These are phyloP conservation scores for Physeter macrocephalus DNA, from an alignment of 2,113 vertebrate genomes.

Conservation along the genomic window DNA sequence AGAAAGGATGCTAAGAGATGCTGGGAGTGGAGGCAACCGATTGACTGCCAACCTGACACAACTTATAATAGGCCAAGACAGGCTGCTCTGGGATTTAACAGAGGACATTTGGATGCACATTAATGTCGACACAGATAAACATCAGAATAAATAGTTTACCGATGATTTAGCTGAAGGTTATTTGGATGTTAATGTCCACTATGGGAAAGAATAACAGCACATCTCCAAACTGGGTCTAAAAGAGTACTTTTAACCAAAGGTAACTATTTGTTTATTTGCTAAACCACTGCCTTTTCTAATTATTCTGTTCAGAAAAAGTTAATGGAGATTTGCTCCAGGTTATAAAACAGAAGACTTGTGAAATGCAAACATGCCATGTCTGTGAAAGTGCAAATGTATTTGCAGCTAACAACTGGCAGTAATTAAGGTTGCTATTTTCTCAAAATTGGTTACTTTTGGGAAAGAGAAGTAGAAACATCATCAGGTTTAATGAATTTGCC, in stretches of 20 bases:
- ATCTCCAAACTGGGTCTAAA: background rate
- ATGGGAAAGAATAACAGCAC: background rate
- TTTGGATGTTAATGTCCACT: background rate
- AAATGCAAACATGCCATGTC: conserved; percentile 5
- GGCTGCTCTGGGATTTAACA: background rate
- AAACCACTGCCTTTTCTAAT: conserved; percentile 34
- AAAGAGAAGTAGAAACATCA: background rate
- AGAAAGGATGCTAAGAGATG: background rate
- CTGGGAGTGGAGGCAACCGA: background rate
- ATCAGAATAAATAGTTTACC: background rate
- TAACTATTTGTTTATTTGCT: conserved; percentile 33
- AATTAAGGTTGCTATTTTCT: background rate
- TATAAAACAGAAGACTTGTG: conserved; percentile 35
- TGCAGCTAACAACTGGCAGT: background rate
- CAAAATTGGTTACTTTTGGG: conserved; percentile 10
- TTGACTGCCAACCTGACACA: background rate
- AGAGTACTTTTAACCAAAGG: conserved; percentile 20
- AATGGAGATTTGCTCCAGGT: background rate
- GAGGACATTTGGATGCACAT: background rate
- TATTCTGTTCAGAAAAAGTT: conserved; percentile 36
- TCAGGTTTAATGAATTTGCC: background rate
- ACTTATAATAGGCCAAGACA: no score
- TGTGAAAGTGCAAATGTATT: background rate
- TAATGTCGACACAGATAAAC: background rate
- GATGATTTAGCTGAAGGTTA: background rate